These are phyloP conservation scores for Gallinago stenura DNA, from an alignment of 2,797 vertebrate genomes.

Conservation along the genomic window DNA sequence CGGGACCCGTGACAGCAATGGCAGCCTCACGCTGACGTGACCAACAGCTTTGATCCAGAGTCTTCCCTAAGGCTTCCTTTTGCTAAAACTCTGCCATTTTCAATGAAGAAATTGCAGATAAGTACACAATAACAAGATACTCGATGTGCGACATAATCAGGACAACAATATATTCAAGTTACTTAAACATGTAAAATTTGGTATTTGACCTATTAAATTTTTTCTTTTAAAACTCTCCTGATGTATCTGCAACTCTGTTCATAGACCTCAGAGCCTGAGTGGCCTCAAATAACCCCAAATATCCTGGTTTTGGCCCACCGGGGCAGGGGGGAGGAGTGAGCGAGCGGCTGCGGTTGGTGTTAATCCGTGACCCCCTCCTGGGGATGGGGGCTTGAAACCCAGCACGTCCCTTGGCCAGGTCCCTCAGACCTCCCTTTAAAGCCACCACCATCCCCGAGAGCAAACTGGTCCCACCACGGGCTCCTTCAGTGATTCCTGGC, in stretches of 20 bases:
- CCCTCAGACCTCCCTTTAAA: not conserved
- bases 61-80: not conserved
- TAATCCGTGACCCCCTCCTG: no score
- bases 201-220: constrained; percentile 28
- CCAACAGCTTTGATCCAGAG: accelerated
- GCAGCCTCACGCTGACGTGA: accelerated
- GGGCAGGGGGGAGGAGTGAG: not conserved
- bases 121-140: accelerated
- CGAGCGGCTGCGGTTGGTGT: not conserved
- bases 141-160: not conserved
- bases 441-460: not conserved
- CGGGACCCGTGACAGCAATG: accelerated
- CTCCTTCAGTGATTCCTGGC: not conserved
- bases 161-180: not conserved
- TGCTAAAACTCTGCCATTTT: not conserved
- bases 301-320: not conserved
- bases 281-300: not conserved
- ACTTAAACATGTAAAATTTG: not conserved
- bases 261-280: not conserved
- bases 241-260: not conserved
- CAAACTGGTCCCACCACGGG: accelerated
- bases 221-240: not conserved
- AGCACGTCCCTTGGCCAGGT: not conserved
- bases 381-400: not conserved
- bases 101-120: accelerated